Conservation (phyloP, 2,888 invertebrate genomes). For the Matsumyia berberina region DNA sequence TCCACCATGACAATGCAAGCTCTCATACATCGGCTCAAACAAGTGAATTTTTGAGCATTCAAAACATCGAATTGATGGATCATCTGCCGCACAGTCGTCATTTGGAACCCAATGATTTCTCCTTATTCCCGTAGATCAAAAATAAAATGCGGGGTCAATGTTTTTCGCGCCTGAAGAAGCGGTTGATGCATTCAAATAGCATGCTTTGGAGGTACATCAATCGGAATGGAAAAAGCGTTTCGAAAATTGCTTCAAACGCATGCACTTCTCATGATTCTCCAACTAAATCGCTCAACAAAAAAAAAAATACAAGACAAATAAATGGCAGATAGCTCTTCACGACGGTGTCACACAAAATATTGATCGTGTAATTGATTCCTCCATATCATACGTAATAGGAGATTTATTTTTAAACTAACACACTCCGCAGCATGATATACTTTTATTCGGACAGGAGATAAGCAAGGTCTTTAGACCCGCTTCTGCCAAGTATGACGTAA, state of each 20-base stretch:
- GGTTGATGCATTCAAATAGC: conserved; percentile 5
- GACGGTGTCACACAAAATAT: too few relatives aligned
- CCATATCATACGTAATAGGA: too few relatives aligned
- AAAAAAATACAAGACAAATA: too few relatives aligned
- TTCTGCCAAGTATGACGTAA: not conserved
- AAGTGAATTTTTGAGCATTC: too few relatives aligned
- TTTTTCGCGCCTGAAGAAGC: not conserved
- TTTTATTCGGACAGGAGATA: not conserved
- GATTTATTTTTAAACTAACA: not conserved
- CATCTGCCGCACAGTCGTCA: too few relatives aligned
- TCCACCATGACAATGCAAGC: conserved; percentile 29
- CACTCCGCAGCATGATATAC: not conserved
- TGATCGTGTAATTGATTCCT: too few relatives aligned
- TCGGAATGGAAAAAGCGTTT: conserved; percentile 19
- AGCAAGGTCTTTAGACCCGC: not conserved
- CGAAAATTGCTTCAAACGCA: conserved; percentile 10
- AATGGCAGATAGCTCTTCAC: too few relatives aligned
- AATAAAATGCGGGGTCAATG: not conserved
- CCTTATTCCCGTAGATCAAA: too few relatives aligned
- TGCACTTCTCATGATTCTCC: too few relatives aligned
- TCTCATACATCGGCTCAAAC: conserved; percentile 35
- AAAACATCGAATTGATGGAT: too few relatives aligned
- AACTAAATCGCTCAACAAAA: too few relatives aligned
- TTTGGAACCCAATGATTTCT: too few relatives aligned
- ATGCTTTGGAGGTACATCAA: conserved; percentile 7